These are phyloP conservation scores for Mythimna pallens DNA, from an alignment of 2,888 invertebrate species.

Conservation along the genomic window DNA sequence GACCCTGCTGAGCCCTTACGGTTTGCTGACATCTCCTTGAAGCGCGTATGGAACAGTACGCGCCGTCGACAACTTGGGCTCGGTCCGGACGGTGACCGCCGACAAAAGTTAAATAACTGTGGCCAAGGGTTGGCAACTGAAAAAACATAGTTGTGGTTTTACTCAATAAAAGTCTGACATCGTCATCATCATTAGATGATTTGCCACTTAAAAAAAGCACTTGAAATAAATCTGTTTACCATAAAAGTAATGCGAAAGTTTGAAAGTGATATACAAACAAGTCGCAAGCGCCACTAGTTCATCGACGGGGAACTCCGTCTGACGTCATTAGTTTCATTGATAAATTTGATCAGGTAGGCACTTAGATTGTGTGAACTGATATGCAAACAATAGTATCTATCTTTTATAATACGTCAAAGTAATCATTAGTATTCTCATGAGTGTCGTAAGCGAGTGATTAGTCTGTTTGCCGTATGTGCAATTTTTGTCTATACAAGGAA, in stretches of 20 bases:
- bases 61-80: no score
- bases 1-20: no score
- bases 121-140: no score
- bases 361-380: slow-evolving; percentile 23
- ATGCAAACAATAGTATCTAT: slow-evolving; percentile 32
- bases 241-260: not conserved
- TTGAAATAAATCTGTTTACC: not conserved
- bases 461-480: no score
- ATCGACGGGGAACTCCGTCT: slow-evolving; percentile 35
- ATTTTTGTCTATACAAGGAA: not conserved
- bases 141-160: no score
- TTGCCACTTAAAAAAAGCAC: no score
- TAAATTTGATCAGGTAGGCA: slow-evolving; percentile 43
- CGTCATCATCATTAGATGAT: no score
- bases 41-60: no score
- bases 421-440: slow-evolving; percentile 4
- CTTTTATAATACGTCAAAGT: slow-evolving; percentile 29
- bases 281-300: not conserved
- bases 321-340: slow-evolving; percentile 42
- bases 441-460: not conserved
- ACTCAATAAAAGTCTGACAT: no score
- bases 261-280: not conserved
- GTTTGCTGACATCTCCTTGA: no score
- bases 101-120: no score
- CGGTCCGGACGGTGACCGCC: no score